These are phyloP conservation scores for Halichoerus grypus DNA, from an alignment of 2,113 vertebrate species.

Conservation along the genomic window DNA sequence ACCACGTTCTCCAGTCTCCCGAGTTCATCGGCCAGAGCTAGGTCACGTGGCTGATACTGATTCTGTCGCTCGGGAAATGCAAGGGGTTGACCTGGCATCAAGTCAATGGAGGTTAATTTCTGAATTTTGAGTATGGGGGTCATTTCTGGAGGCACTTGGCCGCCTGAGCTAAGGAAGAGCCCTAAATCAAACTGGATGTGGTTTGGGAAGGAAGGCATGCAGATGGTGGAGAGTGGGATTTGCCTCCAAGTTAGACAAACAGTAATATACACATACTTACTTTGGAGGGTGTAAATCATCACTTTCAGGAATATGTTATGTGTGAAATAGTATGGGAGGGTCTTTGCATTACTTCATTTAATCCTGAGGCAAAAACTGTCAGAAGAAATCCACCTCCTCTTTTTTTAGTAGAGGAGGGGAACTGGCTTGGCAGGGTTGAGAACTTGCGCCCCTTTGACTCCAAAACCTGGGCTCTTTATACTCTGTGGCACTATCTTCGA, in stretches of 20 bases:
- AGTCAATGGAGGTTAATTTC: neutral
- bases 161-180: neutral
- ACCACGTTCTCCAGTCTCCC: neutral
- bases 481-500: neutral
- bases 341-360: neutral
- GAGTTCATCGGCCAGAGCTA: neutral
- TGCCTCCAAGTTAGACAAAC: neutral
- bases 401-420: neutral
- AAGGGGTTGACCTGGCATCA: neutral
- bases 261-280: neutral
- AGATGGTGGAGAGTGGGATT: neutral
- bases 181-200: neutral
- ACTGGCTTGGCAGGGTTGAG: neutral
- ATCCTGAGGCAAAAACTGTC: neutral
- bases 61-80: neutral
- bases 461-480: neutral
- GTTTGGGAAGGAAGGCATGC: neutral
- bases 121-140: neutral
- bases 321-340: neutral
- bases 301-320: neutral
- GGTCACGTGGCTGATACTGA: neutral
- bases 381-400: neutral
- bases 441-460: neutral
- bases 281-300: neutral
- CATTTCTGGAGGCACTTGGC: neutral